These are phyloP conservation scores for Rhopilema esculentum DNA, from an alignment of 30 jellyfish, hydroid and myxozoan genomes.

Conservation along the genomic window DNA sequence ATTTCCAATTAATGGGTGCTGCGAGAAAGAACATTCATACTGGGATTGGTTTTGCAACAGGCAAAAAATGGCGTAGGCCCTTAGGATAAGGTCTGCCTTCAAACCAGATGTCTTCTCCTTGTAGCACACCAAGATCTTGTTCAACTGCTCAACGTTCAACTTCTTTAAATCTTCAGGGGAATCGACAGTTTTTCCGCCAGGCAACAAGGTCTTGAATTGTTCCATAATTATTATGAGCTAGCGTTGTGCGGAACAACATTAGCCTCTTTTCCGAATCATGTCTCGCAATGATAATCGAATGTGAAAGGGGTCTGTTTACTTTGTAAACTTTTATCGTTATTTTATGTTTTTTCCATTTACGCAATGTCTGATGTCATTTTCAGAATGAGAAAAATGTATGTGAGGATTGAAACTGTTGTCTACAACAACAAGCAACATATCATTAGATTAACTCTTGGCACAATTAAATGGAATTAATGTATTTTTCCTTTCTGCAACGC, in stretches of 20 bases:
- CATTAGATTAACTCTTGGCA: no score
- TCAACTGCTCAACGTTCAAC: conserved; percentile 38
- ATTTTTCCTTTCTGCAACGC: no score
- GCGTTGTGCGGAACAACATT: conserved; percentile 35
- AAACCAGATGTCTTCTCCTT: conserved; percentile 40
- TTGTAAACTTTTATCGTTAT: no score
- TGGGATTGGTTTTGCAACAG: conserved; percentile 24
- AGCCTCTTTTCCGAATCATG: conserved; percentile 43
- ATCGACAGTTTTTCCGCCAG: conserved; percentile 21
- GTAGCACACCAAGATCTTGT: conserved; percentile 22
- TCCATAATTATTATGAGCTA: conserved; percentile 14
- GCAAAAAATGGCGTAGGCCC: conserved; percentile 52
- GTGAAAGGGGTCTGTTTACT: conserved; percentile 40
- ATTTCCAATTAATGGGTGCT: conserved; percentile 12
- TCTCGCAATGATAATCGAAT: conserved; percentile 41
- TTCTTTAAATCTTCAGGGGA: conserved; percentile 8
- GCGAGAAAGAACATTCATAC: conserved; percentile 19
- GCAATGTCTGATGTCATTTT: no score
- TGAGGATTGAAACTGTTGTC: no score
- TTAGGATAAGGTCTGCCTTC: conserved; percentile 58
- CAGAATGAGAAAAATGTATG: no score
- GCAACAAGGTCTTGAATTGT: conserved; percentile 22
- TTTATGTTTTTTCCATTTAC: no score
- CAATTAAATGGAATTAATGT: no score
- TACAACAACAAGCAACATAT: no score